Percentiles rank a stretch among this genome's conserved stretches.
Conservation (phyloP, 2,797 vertebrate genomes). For the Brotula barbata region DNA sequence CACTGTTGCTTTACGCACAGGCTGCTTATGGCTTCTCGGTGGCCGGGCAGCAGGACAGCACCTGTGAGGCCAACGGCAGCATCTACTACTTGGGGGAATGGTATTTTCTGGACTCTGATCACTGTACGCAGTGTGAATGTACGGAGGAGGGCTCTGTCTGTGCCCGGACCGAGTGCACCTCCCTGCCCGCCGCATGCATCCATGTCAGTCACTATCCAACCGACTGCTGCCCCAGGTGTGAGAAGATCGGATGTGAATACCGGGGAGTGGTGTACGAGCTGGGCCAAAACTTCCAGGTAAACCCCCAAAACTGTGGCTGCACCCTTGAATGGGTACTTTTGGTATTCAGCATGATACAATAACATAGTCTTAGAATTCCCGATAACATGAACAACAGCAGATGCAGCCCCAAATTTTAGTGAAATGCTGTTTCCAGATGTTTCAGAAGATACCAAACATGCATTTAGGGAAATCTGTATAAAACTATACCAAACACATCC, state of each 20-base stretch:
- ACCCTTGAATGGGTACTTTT: too few species aligned
- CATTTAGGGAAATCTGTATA: too few species aligned
- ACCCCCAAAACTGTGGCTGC: too few species aligned
- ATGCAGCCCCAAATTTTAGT: too few species aligned
- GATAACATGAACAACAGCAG: too few species aligned
- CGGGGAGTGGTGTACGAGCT: slow-evolving; percentile 83
- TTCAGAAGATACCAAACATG: too few species aligned
- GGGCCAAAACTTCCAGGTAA: slow-evolving; percentile 83
- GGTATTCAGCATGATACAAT: too few species aligned
- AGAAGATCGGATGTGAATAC: slow-evolving; percentile 85
- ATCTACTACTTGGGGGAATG: slow-evolving; percentile 85
- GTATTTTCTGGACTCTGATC: slow-evolving; percentile 85
- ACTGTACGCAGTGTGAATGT: slow-evolving; percentile 85
- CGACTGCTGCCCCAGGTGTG: slow-evolving; percentile 86
- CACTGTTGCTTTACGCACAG: slow-evolving; percentile 58
- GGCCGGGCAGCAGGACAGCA: slow-evolving; percentile 73
- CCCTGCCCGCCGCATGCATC: slow-evolving; percentile 84
- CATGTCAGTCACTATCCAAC: slow-evolving; percentile 87
- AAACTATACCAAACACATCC: too few species aligned
- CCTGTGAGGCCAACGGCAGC: slow-evolving; percentile 84
- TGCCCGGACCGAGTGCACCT: slow-evolving; percentile 79
- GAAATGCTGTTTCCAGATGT: too few species aligned
- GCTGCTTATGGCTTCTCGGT: slow-evolving; percentile 66
- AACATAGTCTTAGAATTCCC: too few species aligned
- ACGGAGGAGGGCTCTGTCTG: slow-evolving; percentile 79